Percentiles rank a stretch among this genome's conserved stretches.
phyloP scores from a whole-genome alignment of 2,797 vertebrate species.

The Danionella dracula region DNA sequence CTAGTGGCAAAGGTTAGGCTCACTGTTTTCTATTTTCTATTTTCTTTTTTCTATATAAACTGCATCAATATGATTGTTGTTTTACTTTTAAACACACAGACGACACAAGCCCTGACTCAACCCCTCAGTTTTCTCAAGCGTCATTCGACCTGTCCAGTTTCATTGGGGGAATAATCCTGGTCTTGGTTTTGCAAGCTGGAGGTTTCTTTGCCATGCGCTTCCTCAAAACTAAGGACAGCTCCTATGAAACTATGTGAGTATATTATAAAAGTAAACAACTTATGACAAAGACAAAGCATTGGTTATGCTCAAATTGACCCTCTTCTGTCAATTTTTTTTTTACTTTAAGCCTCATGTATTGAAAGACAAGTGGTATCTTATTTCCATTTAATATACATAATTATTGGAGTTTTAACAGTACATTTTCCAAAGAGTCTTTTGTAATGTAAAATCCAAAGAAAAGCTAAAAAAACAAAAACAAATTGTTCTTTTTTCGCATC shows the following conservation, averaged over 20 bases:
- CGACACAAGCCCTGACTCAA: conserved; percentile 35
- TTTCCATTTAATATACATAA: no score
- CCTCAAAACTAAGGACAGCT: conserved; percentile 87
- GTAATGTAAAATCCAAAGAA: no score
- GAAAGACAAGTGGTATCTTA: no score
- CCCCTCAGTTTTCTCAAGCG: conserved; percentile 65
- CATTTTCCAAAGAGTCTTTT: no score
- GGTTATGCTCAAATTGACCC: no score
- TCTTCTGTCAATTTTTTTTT: no score
- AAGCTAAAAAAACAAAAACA: no score
- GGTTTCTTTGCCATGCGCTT: conserved; percentile 83
- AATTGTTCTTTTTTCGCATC: no score
- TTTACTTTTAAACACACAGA: conserved; percentile 28
- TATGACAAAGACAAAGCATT: no score
- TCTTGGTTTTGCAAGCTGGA: conserved; percentile 80
- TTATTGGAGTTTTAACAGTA: no score
- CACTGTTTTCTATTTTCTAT: background rate
- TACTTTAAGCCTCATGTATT: no score
- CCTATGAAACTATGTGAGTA: conserved; percentile 91
- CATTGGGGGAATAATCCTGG: conserved; percentile 83
- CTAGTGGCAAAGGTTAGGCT: conserved; percentile 57
- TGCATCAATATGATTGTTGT: background rate
- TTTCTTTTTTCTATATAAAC: background rate
- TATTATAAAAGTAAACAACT: no score
- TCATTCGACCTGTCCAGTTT: conserved; percentile 88